Conservation (phyloP, 2,888 invertebrate species). For the Hirtodrosophila trivittata region DNA sequence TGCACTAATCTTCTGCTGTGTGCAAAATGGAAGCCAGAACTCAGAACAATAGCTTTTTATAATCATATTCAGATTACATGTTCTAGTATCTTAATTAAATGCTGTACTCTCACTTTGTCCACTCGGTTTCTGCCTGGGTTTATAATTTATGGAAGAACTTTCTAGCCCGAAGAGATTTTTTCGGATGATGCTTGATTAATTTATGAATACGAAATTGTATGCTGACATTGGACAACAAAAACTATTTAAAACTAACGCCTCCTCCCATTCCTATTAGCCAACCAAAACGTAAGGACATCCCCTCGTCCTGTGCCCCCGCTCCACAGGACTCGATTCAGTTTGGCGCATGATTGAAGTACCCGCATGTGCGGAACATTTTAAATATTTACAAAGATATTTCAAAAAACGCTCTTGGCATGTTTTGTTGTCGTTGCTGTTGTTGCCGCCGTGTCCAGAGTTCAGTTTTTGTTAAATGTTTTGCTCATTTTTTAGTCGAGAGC, state of each 20-base stretch:
- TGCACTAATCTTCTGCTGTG: constrained; percentile 14
- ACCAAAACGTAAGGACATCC: too few relatives aligned
- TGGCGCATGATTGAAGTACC: constrained; percentile 74
- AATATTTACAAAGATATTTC: constrained; percentile 80
- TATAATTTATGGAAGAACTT: constrained; percentile 72
- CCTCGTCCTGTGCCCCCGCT: too few relatives aligned
- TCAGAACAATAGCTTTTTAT: constrained; percentile 11
- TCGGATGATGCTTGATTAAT: constrained; percentile 65
- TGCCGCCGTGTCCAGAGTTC: constrained; percentile 37
- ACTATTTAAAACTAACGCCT: constrained; percentile 75
- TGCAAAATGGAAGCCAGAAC: constrained; percentile 3
- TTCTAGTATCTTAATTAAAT: constrained; percentile 52
- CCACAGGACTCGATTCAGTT: constrained; percentile 57
- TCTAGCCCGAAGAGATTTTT: constrained; percentile 47
- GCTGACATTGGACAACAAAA: constrained; percentile 68
- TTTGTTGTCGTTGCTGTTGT: constrained; percentile 48
- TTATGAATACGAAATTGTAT: constrained; percentile 76
- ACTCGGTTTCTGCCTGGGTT: background rate
- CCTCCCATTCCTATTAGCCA: too few relatives aligned
- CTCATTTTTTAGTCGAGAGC: constrained; percentile 62
- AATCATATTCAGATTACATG: constrained; percentile 59
- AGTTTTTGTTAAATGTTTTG: constrained; percentile 63
- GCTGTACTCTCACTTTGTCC: constrained; percentile 26
- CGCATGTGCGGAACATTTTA: constrained; percentile 78
- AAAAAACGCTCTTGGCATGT: constrained; percentile 78